Percentiles rank a stretch among this genome's conserved stretches.
phyloP scores from a whole-genome alignment of 1,140 invertebrate genomes.

The Drosophila ohnishii region DNA sequence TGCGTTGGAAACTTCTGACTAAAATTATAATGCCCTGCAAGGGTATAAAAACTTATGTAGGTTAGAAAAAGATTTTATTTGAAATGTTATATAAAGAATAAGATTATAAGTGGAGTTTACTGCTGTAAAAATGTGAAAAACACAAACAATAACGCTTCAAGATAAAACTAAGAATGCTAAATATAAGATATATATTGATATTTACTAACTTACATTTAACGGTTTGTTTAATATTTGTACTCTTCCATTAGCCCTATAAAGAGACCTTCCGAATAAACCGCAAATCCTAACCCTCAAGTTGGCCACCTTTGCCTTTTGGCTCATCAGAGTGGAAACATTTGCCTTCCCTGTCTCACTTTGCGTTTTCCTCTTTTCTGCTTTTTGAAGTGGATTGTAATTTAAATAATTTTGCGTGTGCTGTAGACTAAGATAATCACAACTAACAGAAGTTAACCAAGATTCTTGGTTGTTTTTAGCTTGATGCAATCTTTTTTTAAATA shows the following conservation, averaged over 20 bases:
- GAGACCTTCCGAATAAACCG: neutral
- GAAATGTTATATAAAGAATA: too few species aligned
- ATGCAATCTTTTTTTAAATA: constrained; percentile 51
- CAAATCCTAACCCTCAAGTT: constrained; percentile 11
- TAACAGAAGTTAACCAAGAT: neutral
- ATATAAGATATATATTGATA: neutral
- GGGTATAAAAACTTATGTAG: too few species aligned
- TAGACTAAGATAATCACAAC: constrained; percentile 5
- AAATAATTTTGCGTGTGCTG: constrained; percentile 64
- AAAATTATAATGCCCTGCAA: too few species aligned
- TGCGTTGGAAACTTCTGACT: too few species aligned
- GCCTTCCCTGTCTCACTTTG: neutral
- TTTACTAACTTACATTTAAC: neutral
- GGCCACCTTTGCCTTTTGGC: constrained; percentile 26
- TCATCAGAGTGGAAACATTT: constrained; percentile 63
- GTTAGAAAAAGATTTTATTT: too few species aligned
- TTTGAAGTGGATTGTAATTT: constrained; percentile 77
- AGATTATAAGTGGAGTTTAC: neutral
- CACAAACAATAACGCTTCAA: neutral
- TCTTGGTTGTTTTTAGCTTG: constrained; percentile 36
- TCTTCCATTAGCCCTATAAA: neutral
- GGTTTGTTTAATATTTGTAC: neutral
- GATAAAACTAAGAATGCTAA: neutral
- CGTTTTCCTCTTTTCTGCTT: constrained; percentile 36
- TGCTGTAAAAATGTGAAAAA: neutral